Percentiles rank a stretch among this genome's conserved stretches.
phyloP scores from a whole-genome alignment of 2,888 invertebrate genomes.

The Mythimna vitellina region DNA sequence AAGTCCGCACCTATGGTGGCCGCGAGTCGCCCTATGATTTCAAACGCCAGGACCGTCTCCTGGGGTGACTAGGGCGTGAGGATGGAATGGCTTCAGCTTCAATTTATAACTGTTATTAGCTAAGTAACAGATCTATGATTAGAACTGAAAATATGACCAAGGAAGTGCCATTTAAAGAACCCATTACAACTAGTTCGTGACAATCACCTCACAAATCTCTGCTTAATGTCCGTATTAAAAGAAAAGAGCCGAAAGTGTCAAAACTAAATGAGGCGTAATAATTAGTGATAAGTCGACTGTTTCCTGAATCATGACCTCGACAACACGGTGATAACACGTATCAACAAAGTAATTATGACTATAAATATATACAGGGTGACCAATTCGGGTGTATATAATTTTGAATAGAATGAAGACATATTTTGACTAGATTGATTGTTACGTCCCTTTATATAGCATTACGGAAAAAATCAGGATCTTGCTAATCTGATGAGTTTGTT shows the following conservation, averaged over 20 bases:
- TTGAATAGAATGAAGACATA: background rate
- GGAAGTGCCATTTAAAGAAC: background rate
- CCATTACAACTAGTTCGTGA: constrained; percentile 34
- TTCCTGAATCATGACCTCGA: constrained; percentile 75
- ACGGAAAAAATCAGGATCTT: background rate
- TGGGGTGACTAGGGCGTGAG: too few species aligned
- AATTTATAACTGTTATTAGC: constrained; percentile 27
- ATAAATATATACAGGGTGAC: constrained; percentile 43
- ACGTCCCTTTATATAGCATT: background rate
- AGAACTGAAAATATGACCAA: constrained; percentile 12
- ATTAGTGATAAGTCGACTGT: constrained; percentile 47
- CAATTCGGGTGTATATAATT: background rate
- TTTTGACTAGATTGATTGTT: too few species aligned
- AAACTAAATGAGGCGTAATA: constrained; percentile 65
- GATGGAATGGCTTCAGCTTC: background rate
- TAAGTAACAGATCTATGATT: constrained; percentile 11
- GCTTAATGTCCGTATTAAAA: constrained; percentile 33
- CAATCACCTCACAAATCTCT: constrained; percentile 41
- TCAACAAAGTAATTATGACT: constrained; percentile 44
- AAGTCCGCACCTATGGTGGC: too few species aligned
- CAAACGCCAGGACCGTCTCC: too few species aligned
- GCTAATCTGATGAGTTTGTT: background rate
- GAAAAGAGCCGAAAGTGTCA: constrained; percentile 22
- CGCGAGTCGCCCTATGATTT: too few species aligned
- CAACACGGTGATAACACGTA: constrained; percentile 65